Base-by-base conservation (phyloP, 2,797 vertebrate species). In the Euthynnus affinis region DNA sequence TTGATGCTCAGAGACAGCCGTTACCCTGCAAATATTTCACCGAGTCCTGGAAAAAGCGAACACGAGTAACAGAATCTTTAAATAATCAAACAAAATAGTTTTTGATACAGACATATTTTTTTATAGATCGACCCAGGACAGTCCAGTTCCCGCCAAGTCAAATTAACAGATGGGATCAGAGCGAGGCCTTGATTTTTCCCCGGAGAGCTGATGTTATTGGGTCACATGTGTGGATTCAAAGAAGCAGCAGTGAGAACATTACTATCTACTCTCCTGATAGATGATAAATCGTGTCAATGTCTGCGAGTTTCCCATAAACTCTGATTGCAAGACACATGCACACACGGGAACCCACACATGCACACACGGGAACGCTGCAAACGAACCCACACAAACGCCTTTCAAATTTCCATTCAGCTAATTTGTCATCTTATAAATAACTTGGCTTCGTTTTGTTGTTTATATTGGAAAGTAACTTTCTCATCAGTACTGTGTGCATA, bases 251-350 rank as follows among this genome's bases (percentile, higher is more conserved):
- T 64, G 78, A 84, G 81, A 87, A 83, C 81, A 80, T 80, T 76
- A 62, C 71, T 69, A 44, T 74, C 78, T 70, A 29, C 82, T 82
- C 68, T 88, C 78, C 42, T 85, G 85, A 88, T 59, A 67, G 78
- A 92, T 89, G 74, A 78, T 27, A 48, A 66, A 78, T 78, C 56
- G 25, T 29, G 71, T 68, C n/a, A 17, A 57, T 81, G 62, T 60
- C 55, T 74, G 57, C 0, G 3, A 71, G 68, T 87, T 94, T 93
- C 91, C 91, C 92, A 91, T 85, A 89, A 84, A 46, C 77, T 83
- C 46, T 27, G 23, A 78, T 81, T 76, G 55, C 73, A 60, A 79
- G 79, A 82, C 65, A 63, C 62, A 73, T 25, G 53, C 66, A 51
- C 44, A 64, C 83, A 62, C 58, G 75, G 37, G 44, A 78, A 82